Evolutionary conservation across 1,140 invertebrate species (phyloP), one percentile per base, ranked within the genome.

Genomic region (Saxidomus purpurata): DNA sequence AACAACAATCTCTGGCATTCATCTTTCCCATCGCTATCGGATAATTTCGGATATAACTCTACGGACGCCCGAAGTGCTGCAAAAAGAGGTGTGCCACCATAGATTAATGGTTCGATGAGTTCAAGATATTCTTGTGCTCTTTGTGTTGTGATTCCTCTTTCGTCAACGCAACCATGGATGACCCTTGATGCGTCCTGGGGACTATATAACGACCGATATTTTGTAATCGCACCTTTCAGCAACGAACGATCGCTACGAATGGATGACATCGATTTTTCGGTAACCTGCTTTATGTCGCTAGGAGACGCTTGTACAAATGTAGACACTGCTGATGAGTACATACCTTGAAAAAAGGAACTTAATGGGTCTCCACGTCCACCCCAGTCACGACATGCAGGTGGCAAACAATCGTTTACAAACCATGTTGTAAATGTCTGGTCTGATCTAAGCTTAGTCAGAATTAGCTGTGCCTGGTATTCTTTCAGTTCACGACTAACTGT

Each of bases 101-200:
- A 86, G 13, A 86, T 86, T 8, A 52, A 74, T 17, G 83, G 83
- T 55, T 86, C 49, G 36, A 86, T 25, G 22, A 34, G 1, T 8
- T 74, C 34, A 0, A 49, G 67, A n/a, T 74, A 36, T 38, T 86
- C 83, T n/a, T 52, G 38, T 8, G 17, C 47, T 84, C 82, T 84
- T 2, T 71, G 25, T 31, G 34, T 22, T 71, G 61, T 43, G 38
- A 71, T n/a, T 47, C 40, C 82, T n/a, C 25, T 43, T 74, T 86
- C 84, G 8, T 59, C 52, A 31, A 3, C 0, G 9, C 22, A n/a
- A n/a, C 31, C 84, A n/a, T 36, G 47, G 19, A 76, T 31, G 13
- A 43, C 38, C 1, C 22, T 9, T 74, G 38, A 4, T 11, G 31
- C 67, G 0, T 31, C 43, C 19, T 52, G 4, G 71, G 55, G 22